Base-by-base conservation (phyloP, 2,888 invertebrate species). In the Athalia cordata region DNA sequence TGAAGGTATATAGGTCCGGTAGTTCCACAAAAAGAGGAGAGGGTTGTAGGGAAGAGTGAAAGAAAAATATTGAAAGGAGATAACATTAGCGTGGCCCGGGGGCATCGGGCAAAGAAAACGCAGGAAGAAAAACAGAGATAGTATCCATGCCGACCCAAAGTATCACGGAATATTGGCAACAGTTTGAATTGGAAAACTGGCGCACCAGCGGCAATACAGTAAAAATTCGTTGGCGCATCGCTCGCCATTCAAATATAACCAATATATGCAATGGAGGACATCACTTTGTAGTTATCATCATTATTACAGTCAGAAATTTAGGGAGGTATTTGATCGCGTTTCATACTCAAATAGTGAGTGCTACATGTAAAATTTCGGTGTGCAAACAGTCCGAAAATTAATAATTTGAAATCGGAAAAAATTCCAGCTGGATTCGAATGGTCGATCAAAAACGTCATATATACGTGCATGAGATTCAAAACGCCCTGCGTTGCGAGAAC, bases 1-100 rank as follows among this genome's bases (percentile, higher is more conserved):
- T n/a, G 52, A 13, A 72, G 9, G 72, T 59, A 59, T 52, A 72
- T 59, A 47, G 29, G 29, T 29, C 29, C 29, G 29, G 29, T 29
- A 29, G 29, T 29, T 29, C 29, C 29, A 29, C 29, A 57, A 59
- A 59, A 9, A 72, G 59, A n/a, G 47, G 9, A 47, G 45, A 72
- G n/a, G 55, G 72, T 2, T 11, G 55, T 55, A 72, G 72, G 59
- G 8, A 59, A 59, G 43, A 11, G 59, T 43, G 72, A 59, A 72
- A 72, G 72, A 72, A 59, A 72, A 72, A 59, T 72, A 72, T 72
- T 72, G 72, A 59, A 72, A 72, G 59, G 72, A 72, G 72, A 72
- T 72, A 72, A 72, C 72, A 72, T 72, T 72, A 72, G 72, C 72
- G 57, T 57, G n/a, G 72, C 72, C 72, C 72, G 13, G 29, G 57